phyloP scores from a whole-genome alignment of 2,888 invertebrate genomes.

The Synanthedon formicaeformis region DNA sequence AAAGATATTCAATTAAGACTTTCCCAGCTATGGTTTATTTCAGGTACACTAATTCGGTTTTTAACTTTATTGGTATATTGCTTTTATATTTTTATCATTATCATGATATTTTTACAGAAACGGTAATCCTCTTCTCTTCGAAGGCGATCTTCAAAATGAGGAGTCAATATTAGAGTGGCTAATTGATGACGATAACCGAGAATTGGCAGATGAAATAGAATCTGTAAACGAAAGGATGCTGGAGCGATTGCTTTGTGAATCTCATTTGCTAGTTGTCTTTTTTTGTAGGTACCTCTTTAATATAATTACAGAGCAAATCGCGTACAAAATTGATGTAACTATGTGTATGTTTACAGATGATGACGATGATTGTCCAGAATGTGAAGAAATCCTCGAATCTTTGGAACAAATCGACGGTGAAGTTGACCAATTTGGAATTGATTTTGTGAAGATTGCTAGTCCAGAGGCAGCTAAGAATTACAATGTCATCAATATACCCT shows the following conservation, averaged over 20 bases:
- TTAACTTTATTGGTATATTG: no score
- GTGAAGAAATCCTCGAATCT: constrained; percentile 89
- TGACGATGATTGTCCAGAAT: constrained; percentile 91
- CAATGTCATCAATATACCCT: constrained; percentile 85
- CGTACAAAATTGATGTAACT: background rate
- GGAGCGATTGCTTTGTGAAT: constrained; percentile 84
- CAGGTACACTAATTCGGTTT: constrained; percentile 59
- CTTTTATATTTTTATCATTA: background rate
- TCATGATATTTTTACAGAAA: constrained; percentile 71
- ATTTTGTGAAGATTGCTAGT: constrained; percentile 92
- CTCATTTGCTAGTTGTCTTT: constrained; percentile 89
- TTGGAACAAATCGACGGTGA: constrained; percentile 96
- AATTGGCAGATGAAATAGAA: constrained; percentile 93
- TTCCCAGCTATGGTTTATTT: constrained; percentile 94
- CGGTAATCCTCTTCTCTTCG: constrained; percentile 88
- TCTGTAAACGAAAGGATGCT: constrained; percentile 92
- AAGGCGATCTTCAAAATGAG: constrained; percentile 93
- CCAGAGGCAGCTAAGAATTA: constrained; percentile 85
- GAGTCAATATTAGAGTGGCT: constrained; percentile 93
- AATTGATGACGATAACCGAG: constrained; percentile 92
- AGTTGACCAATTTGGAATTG: constrained; percentile 92
- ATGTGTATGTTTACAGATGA: constrained; percentile 57
- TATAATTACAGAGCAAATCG: background rate
- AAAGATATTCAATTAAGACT: constrained; percentile 93
- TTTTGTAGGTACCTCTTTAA: constrained; percentile 76